phyloP scores from a whole-genome alignment of 30 jellyfish, hydroid and myxozoan species.

The Aurelia aurita region DNA sequence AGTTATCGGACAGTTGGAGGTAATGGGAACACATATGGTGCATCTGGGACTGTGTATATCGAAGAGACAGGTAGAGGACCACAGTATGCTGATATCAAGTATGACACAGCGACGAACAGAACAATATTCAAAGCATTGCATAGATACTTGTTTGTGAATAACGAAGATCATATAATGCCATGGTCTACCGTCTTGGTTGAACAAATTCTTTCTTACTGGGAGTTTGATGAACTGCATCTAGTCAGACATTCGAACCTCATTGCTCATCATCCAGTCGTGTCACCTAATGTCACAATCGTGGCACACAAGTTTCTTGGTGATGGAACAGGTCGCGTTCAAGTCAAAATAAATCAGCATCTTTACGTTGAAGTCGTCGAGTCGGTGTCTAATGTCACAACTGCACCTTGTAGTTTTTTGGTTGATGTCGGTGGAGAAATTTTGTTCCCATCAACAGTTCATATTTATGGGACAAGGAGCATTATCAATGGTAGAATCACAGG shows the following conservation, averaged over 20 bases:
- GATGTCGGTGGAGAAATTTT: conserved; percentile 61
- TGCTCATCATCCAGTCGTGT: conserved; percentile 52
- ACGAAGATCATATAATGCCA: conserved; percentile 51
- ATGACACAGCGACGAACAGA: conserved; percentile 36
- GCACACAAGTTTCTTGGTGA: conserved; percentile 69
- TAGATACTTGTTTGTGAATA: conserved; percentile 50
- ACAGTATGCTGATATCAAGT: conserved; percentile 64
- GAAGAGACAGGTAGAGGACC: conserved; percentile 74
- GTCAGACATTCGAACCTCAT: conserved; percentile 59
- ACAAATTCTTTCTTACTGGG: conserved; percentile 51
- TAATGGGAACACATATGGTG: conserved; percentile 45
- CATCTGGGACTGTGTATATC: conserved; percentile 73
- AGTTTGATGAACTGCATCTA: conserved; percentile 64
- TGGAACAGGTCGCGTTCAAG: conserved; percentile 68
- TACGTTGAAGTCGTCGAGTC: conserved; percentile 75
- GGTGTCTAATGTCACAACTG: conserved; percentile 66
- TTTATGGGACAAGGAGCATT: conserved; percentile 60
- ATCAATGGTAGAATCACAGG: conserved; percentile 70
- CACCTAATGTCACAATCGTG: conserved; percentile 65
- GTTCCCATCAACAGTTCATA: conserved; percentile 61
- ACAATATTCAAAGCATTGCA: conserved; percentile 55
- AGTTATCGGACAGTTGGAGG: conserved; percentile 65
- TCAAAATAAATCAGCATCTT: conserved; percentile 44
- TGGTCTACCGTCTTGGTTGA: conserved; percentile 71
- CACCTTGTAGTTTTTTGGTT: conserved; percentile 69